phyloP scores from a whole-genome alignment of 1,140 invertebrate genomes.

The Galendromus occidentalis region DNA sequence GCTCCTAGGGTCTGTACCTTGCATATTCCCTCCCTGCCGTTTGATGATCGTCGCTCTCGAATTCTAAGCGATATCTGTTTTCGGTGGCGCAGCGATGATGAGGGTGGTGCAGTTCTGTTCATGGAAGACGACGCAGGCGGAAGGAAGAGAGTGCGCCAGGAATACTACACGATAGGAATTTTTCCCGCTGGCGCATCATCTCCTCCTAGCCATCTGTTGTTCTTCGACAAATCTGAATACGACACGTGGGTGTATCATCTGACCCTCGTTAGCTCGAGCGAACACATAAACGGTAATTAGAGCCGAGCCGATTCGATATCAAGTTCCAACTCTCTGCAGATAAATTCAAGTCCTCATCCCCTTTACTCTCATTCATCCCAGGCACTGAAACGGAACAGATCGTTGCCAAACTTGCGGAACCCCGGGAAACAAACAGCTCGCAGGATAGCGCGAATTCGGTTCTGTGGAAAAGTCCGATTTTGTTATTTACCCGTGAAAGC shows the following conservation, averaged over 20 bases:
- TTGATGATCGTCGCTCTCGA: background rate
- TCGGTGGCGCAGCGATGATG: background rate
- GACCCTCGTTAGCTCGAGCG: conserved; percentile 75
- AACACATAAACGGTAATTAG: conserved; percentile 30
- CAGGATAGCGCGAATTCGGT: conserved; percentile 46
- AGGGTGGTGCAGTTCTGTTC: background rate
- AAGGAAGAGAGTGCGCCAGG: conserved; percentile 43
- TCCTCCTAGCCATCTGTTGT: conserved; percentile 72
- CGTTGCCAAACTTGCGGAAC: background rate
- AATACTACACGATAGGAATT: conserved; percentile 61
- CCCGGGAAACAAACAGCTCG: background rate
- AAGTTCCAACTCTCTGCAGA: no score
- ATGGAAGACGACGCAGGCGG: conserved; percentile 23
- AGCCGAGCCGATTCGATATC: conserved; percentile 24
- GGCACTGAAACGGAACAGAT: background rate
- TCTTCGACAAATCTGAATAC: conserved; percentile 61
- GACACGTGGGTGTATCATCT: conserved; percentile 86
- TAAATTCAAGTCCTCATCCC: background rate
- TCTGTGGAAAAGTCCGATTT: conserved; percentile 72
- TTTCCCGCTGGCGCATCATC: conserved; percentile 55
- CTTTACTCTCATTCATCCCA: conserved; percentile 9
- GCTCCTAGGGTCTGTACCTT: background rate
- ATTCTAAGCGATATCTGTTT: background rate
- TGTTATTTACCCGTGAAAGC: conserved; percentile 74
- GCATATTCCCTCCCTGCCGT: background rate